A percentile compares a stretch with the other conserved stretches of the same genome.
Evolutionary conservation across 2,797 vertebrate genomes (phyloP).

Genomic region (Rhabdomys pumilio): DNA sequence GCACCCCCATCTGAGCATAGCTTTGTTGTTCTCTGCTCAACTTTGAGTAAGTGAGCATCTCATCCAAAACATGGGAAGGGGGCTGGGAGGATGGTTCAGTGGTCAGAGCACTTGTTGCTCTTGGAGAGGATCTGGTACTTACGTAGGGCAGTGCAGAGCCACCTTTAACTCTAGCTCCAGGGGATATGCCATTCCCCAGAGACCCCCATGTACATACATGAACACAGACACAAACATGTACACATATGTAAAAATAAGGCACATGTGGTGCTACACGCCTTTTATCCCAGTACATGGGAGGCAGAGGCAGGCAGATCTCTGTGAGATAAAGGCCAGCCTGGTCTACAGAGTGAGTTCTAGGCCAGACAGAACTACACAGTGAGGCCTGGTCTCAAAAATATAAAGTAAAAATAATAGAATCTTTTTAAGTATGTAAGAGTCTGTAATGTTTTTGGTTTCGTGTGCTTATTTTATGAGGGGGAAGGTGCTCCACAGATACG

Average conservation of each 20-base stretch:
- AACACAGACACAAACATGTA: background rate
- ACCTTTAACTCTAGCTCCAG: background rate
- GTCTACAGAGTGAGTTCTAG: background rate
- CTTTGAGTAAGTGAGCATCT: background rate
- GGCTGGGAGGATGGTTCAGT: background rate
- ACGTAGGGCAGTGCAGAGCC: background rate
- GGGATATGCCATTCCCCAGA: background rate
- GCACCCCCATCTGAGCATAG: background rate
- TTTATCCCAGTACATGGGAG: background rate
- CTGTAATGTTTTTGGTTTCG: background rate
- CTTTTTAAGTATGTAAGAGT: background rate
- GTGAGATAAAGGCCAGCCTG: background rate
- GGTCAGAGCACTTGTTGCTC: background rate
- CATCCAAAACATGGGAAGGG: background rate
- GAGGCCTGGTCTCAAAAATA: background rate
- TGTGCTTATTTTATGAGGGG: background rate
- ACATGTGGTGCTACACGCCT: background rate
- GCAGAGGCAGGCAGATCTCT: background rate
- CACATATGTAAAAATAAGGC: background rate
- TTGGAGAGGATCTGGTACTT: background rate
- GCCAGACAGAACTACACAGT: background rate
- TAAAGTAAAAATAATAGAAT: background rate
- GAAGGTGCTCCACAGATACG: background rate
- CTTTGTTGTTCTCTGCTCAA: background rate
- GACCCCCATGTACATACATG: background rate